A percentile compares a stretch with the other conserved stretches of the same genome.
These are phyloP conservation scores for Enteromius radiatus DNA, from an alignment of 2,797 vertebrate species.

Conservation along the genomic window DNA sequence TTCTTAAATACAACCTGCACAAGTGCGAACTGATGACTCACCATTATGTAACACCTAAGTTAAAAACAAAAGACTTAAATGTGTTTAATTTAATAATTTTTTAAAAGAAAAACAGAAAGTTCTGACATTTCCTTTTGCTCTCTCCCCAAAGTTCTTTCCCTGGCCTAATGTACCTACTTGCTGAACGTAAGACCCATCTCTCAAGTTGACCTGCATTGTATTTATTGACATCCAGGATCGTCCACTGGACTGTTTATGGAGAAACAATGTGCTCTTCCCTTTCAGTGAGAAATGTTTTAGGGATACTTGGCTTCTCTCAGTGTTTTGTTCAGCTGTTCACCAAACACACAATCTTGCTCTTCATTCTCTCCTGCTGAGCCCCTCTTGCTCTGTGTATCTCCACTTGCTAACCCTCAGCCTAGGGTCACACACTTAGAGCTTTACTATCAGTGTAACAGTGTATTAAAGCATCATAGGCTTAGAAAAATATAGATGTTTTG, in stretches of 20 bases:
- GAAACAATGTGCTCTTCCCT: slow-evolving; percentile 30
- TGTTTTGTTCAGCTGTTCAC: slow-evolving; percentile 25
- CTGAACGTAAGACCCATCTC: slow-evolving; percentile 28
- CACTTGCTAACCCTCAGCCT: slow-evolving; percentile 14
- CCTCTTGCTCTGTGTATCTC: slow-evolving; percentile 9
- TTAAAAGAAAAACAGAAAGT: not conserved
- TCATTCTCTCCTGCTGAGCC: slow-evolving; percentile 12
- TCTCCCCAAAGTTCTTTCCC: slow-evolving; percentile 78
- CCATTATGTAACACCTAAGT: not conserved
- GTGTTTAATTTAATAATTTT: not conserved
- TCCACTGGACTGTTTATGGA: slow-evolving; percentile 48
- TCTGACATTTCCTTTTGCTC: slow-evolving; percentile 21
- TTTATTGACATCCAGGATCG: slow-evolving; percentile 49
- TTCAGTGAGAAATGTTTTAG: slow-evolving; percentile 21
- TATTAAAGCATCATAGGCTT: slow-evolving; percentile 37
- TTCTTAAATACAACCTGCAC: slow-evolving; percentile 1
- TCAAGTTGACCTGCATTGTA: slow-evolving; percentile 49
- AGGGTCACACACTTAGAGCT: slow-evolving; percentile 43
- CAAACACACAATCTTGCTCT: slow-evolving; percentile 12
- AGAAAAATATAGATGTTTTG: not conserved
- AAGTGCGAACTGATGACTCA: not conserved
- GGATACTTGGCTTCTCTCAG: slow-evolving; percentile 40
- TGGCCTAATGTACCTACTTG: slow-evolving; percentile 76
- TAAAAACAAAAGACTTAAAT: not conserved
- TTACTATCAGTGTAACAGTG: slow-evolving; percentile 40